phyloP scores from a whole-genome alignment of 2,113 vertebrate genomes.

The Amblyornis subalaris region DNA sequence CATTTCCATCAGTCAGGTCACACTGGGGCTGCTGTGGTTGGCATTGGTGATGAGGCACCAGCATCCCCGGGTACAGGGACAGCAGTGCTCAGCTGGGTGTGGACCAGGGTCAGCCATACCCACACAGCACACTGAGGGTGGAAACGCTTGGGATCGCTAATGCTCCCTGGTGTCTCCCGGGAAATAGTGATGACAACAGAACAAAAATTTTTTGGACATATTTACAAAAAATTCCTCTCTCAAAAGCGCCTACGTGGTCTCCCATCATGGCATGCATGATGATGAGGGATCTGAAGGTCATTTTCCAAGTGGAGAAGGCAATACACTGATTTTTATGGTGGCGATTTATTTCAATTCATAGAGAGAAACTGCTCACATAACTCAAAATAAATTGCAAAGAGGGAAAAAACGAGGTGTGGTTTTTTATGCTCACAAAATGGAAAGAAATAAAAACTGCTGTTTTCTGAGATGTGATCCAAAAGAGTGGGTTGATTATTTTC shows the following conservation, averaged over 20 bases:
- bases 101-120: background rate
- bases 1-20: background rate
- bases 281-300: background rate
- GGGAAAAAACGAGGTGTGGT: background rate
- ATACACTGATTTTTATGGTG: background rate
- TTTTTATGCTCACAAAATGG: background rate
- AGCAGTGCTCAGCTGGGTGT: background rate
- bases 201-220: background rate
- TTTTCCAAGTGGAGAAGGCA: background rate
- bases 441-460: slow-evolving; percentile 13
- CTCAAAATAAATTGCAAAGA: slow-evolving; percentile 29
- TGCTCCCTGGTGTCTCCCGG: background rate
- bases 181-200: background rate
- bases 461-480: slow-evolving; percentile 35
- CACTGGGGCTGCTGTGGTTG: background rate
- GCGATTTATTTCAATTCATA: background rate
- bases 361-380: slow-evolving; percentile 9
- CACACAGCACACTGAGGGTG: fast-evolving
- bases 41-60: background rate
- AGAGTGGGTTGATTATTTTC: slow-evolving; percentile 13
- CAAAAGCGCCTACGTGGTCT: background rate
- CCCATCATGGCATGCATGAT: background rate
- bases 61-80: background rate
- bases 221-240: slow-evolving; percentile 31
- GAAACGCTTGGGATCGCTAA: background rate